Percentiles rank a stretch among this genome's conserved stretches.
Evolutionary conservation across 2,797 vertebrate species (phyloP).

Genomic region (Paguma larvata): DNA sequence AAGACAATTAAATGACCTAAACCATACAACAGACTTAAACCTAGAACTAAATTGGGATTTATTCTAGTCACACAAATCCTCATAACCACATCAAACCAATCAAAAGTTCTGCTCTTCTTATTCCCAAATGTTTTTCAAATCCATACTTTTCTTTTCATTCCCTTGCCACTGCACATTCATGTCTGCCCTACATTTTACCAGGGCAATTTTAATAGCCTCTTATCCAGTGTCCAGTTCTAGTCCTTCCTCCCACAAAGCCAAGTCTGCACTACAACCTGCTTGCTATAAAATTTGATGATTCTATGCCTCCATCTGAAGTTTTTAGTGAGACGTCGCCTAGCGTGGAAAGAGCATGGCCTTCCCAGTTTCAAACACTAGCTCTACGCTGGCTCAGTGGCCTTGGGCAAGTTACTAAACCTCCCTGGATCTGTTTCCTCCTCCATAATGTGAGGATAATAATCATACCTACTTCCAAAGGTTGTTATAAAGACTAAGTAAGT

Average conservation of each 20-base stretch:
- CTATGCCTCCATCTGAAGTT: background rate
- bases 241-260: background rate
- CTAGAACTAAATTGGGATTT: background rate
- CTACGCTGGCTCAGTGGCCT: background rate
- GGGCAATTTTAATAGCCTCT: background rate
- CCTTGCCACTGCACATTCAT: background rate
- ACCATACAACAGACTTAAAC: slow-evolving; percentile 51
- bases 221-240: background rate
- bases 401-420: background rate
- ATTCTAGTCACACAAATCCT: background rate
- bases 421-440: background rate
- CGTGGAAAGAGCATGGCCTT: background rate
- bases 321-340: background rate
- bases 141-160: background rate
- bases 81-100: background rate
- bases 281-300: background rate
- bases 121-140: background rate
- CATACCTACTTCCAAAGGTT: background rate
- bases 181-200: background rate
- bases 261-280: background rate
- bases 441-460: background rate
- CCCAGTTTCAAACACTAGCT: background rate
- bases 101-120: background rate
- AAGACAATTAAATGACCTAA: background rate
- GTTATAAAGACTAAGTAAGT: background rate